phyloP scores from a whole-genome alignment of 2,113 vertebrate genomes.

The Carettochelys insculpta region DNA sequence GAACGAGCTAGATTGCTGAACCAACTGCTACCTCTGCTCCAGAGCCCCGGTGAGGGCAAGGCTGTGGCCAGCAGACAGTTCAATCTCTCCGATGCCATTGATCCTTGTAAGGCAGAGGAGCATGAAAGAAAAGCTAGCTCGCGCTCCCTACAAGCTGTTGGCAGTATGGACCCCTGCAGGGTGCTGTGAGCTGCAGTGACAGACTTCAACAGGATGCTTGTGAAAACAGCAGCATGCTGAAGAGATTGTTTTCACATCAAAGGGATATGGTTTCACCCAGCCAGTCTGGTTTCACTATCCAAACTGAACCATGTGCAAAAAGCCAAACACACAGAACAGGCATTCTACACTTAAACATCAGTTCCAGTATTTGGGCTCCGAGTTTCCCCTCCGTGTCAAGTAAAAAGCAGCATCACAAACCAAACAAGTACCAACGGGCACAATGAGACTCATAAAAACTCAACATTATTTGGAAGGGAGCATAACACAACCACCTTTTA shows the following conservation, averaged over 20 bases:
- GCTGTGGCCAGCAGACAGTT: neutral
- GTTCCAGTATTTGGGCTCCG: neutral
- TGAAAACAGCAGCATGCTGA: neutral
- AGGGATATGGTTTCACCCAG: conserved; percentile 8
- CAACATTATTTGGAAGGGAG: neutral
- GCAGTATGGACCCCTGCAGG: neutral
- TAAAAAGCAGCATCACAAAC: neutral
- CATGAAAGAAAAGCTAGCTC: neutral
- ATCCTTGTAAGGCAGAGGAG: neutral
- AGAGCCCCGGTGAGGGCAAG: neutral
- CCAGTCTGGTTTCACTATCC: neutral
- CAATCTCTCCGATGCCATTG: neutral
- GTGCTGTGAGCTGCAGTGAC: fast-evolving
- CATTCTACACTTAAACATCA: neutral
- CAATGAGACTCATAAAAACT: conserved; percentile 32
- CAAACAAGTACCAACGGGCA: neutral
- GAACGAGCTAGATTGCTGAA: fast-evolving
- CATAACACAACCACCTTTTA: conserved; percentile 4
- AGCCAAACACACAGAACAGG: neutral
- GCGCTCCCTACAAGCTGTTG: neutral
- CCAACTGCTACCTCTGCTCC: neutral
- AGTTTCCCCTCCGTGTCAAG: neutral
- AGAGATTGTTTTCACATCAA: neutral
- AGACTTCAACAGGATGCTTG: neutral
- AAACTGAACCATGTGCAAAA: neutral